Evolutionary conservation across 2,888 invertebrate species (phyloP).

Genomic region (Lacanobia oleracea): DNA sequence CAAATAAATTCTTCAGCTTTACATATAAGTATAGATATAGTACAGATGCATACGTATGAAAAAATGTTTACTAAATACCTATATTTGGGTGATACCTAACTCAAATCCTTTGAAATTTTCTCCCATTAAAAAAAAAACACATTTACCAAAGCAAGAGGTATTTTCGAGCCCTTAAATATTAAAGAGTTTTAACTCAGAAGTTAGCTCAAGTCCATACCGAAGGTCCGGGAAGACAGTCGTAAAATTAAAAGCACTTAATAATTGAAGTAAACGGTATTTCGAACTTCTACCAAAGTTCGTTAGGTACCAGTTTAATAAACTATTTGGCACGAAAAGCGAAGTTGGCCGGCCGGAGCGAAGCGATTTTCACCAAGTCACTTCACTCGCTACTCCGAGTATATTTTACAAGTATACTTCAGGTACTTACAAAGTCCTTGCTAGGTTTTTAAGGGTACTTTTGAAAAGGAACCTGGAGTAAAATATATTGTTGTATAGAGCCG

Average conservation of each 20-base stretch:
- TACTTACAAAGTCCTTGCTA: slow-evolving; percentile 34
- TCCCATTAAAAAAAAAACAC: background rate
- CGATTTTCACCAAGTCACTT: slow-evolving; percentile 40
- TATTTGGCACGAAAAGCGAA: slow-evolving; percentile 60
- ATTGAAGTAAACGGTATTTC: slow-evolving; percentile 48
- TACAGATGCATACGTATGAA: too few species aligned
- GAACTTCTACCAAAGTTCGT: slow-evolving; percentile 39
- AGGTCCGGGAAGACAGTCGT: slow-evolving; percentile 21
- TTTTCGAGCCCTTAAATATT: slow-evolving; percentile 7
- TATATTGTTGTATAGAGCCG: slow-evolving; percentile 5
- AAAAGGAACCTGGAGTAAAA: slow-evolving; percentile 31
- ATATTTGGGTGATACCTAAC: too few species aligned
- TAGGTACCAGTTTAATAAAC: slow-evolving; percentile 47
- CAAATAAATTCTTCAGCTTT: too few species aligned
- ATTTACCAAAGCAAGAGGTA: background rate
- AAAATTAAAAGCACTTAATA: slow-evolving; percentile 62
- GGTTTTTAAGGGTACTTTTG: slow-evolving; percentile 48
- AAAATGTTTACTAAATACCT: too few species aligned
- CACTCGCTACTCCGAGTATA: slow-evolving; percentile 26
- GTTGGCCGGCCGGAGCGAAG: slow-evolving; percentile 26
- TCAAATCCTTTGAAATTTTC: too few species aligned
- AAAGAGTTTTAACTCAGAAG: slow-evolving; percentile 26
- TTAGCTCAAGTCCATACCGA: slow-evolving; percentile 20
- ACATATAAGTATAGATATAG: too few species aligned
- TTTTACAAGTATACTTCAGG: slow-evolving; percentile 51